Base-by-base conservation (phyloP, 2,797 vertebrate species). In the Sardinella longiceps region DNA sequence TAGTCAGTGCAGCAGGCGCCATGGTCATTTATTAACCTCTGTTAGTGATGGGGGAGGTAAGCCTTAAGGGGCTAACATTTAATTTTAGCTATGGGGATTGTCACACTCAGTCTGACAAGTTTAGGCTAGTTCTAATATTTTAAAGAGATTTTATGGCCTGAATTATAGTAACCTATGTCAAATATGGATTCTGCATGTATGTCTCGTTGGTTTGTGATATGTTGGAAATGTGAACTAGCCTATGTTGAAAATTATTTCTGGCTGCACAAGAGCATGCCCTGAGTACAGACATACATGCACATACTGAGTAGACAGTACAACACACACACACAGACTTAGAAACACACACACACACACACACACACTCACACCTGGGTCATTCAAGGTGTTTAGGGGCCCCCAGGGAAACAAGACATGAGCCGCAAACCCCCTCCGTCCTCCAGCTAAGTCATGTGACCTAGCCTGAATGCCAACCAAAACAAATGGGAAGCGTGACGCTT, bases 21-120 rank as follows among this genome's bases (percentile, higher is more conserved):
- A 86, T 28, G 81, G 89, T 85, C 88, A 88, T 91, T 88, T 80
- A 81, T 93, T 90, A 87, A 63, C 87, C 85, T 84, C 80, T 56
- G 53, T 83, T 87, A 87, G 90, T 90, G 85, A 89, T 88, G 84
- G n/a, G 0, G 10, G 0, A 53, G 3, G 88, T 74, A 33, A 18
- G 63, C 63, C 33, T 70, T 70, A n/a, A 20, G 66, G 66, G 66
- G 66, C 66, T 18, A 74, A 39, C 37, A 30, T 39, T 30, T 74
- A 37, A 30, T 30, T 74, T 37, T 74, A 74, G 66, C 30, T 74
- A 74, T 74, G 66, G 14, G 51, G 20, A 50, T 50, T 56, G 53
- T 23, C 66, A 37, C 30, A 39, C 66, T 37, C 63, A 37, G 33
- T 33, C 60, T 10, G 60, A 30, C 60, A 66, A 37, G 63, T 37